Base-by-base conservation (phyloP, 2,888 invertebrate genomes). In the Scelioninae gen. 1 region DNA sequence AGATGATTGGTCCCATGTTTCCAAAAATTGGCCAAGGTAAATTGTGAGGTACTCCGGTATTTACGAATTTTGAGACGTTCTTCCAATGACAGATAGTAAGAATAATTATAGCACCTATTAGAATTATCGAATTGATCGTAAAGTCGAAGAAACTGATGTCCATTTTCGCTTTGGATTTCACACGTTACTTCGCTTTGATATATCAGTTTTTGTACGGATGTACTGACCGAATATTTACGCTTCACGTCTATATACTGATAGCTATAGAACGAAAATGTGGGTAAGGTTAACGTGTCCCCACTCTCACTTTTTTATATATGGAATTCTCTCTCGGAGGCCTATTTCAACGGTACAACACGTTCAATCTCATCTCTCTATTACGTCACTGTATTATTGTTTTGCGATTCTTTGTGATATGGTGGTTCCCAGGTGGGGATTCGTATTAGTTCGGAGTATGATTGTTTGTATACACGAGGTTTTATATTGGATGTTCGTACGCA, bases 1-100 rank as follows among this genome's bases (percentile, higher is more conserved):
- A 55, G 10, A 65, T 15, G 1, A 55, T 56, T 31, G 13, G 63
- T 6, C 69, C 62, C 32, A 55, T 53, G 71, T 34, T 85, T 0
- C 65, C 65, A 0, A 65, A 6, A 15, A 65, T n/a, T 3, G 65
- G 65, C 32, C 13, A 47, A 11, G 65, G 31, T 11, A 5, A 5
- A 10, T 49, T 49, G 15, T 53, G 16, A 1, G 53, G 53, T 2
- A 53, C 13, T n/a, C 53, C 53, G 6, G 11, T 11, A 11, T 23
- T 23, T n/a, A 1, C 0, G 7, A 53, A 53, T 6, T 31, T 11
- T 31, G 53, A 31, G 6, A n/a, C 0, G n/a, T 0, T 8, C 7
- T 0, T 8, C 31, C 31, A 53, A 1, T 31, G 31, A n/a, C 31
- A 53, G 13, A 53, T 49, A 10, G n/a, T 6, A 3, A 43, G 10